A percentile compares a stretch with the other conserved stretches of the same genome.
These are phyloP conservation scores for Phyllotreta striolata DNA, from an alignment of 2,888 invertebrate species.

Conservation along the genomic window DNA sequence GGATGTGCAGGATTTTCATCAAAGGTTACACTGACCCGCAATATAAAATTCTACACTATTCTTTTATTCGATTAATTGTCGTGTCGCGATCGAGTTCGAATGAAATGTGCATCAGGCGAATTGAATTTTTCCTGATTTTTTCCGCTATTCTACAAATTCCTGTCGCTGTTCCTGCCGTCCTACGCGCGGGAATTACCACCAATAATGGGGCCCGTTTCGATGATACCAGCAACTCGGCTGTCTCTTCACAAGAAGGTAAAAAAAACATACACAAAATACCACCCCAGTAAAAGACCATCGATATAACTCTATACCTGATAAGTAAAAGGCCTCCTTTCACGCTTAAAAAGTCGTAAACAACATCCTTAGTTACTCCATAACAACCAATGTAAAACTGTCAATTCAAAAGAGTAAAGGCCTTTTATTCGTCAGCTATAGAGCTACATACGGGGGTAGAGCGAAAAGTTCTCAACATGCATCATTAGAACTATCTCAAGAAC, in stretches of 20 bases:
- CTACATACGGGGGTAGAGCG: no score
- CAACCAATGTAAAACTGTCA: no score
- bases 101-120: slow-evolving; percentile 10
- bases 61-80: slow-evolving; percentile 2
- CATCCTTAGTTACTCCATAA: no score
- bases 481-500: no score
- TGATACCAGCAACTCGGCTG: not conserved
- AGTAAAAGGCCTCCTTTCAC: not conserved
- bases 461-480: no score
- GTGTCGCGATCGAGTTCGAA: not conserved
- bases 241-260: slow-evolving; percentile 10
- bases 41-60: slow-evolving; percentile 15
- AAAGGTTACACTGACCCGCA: slow-evolving; percentile 29
- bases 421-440: no score
- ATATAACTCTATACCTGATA: not conserved
- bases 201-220: slow-evolving; percentile 8
- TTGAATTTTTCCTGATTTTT: not conserved
- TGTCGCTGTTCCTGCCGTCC: not conserved
- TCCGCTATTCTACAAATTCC: no score
- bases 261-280: no score
- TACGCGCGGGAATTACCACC: not conserved
- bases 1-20: slow-evolving; percentile 13
- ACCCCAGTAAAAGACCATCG: not conserved
- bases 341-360: not conserved
- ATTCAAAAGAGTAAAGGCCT: no score